Conservation (phyloP, 2,113 vertebrate genomes). For the Phasianus colchicus region DNA sequence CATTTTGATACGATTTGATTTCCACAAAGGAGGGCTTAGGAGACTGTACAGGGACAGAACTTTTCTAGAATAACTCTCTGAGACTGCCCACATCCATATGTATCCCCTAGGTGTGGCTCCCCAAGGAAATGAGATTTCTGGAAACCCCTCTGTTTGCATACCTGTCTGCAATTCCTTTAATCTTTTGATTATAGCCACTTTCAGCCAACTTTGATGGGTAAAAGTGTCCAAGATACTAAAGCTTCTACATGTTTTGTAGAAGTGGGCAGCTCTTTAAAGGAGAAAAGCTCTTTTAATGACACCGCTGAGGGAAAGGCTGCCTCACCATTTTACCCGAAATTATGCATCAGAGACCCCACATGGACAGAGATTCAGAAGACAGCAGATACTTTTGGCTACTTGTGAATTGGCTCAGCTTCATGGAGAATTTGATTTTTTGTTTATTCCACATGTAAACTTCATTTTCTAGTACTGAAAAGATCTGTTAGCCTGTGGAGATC, state of each 20-base stretch:
- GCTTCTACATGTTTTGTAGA: neutral
- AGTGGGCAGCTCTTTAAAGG: neutral
- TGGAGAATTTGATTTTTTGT: neutral
- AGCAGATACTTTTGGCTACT: neutral
- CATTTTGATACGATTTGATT: neutral
- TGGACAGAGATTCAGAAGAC: neutral
- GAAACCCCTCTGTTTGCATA: neutral
- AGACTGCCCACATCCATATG: neutral
- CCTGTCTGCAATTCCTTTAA: neutral
- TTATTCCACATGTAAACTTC: neutral
- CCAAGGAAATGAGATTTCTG: neutral
- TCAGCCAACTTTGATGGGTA: neutral
- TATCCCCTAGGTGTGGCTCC: neutral
- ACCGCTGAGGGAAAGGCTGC: neutral
- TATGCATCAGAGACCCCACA: neutral
- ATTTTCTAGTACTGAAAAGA: neutral
- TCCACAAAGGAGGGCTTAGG: neutral
- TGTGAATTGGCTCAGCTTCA: neutral
- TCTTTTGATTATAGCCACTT: neutral
- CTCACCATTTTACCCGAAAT: neutral
- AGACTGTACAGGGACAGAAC: neutral
- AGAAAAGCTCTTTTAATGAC: neutral
- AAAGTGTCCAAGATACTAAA: neutral
- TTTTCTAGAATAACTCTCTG: neutral
- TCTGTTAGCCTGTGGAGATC: neutral